Percentiles rank a stretch among this genome's conserved stretches.
phyloP scores from a whole-genome alignment of 2,797 vertebrate species.

The Steatocranus sp. region DNA sequence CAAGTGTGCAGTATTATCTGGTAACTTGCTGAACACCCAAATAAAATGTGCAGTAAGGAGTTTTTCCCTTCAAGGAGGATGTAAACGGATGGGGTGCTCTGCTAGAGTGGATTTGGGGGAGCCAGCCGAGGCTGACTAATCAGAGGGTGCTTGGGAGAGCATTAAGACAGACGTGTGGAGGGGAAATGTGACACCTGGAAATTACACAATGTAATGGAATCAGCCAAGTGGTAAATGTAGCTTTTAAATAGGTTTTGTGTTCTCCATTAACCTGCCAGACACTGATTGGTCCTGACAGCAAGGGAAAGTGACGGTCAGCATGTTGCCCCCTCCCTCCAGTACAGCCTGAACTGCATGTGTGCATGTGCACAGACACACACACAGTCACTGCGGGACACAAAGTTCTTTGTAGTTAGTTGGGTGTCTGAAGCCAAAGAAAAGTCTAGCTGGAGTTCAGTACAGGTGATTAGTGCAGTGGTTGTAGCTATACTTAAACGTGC shows the following conservation, averaged over 20 bases:
- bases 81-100: slow-evolving; percentile 62
- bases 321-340: slow-evolving; percentile 63
- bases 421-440: slow-evolving; percentile 45
- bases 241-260: slow-evolving; percentile 98
- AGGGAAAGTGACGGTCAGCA: slow-evolving; percentile 82
- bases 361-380: neutral
- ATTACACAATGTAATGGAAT: slow-evolving; percentile 96
- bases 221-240: slow-evolving; percentile 99
- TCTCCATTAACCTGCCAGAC: slow-evolving; percentile 92
- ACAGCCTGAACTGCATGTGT: neutral
- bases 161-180: slow-evolving; percentile 83
- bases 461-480: slow-evolving; percentile 28
- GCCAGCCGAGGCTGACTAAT: slow-evolving; percentile 77
- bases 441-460: slow-evolving; percentile 12
- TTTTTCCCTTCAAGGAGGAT: slow-evolving; percentile 64
- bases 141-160: slow-evolving; percentile 75
- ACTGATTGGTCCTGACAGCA: slow-evolving; percentile 89
- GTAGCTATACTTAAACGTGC: slow-evolving; percentile 21
- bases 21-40: slow-evolving; percentile 54
- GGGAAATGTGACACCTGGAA: slow-evolving; percentile 96
- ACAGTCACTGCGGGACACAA: slow-evolving; percentile 20
- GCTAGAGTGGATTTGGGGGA: slow-evolving; percentile 71
- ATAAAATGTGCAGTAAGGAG: slow-evolving; percentile 66
- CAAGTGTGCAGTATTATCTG: slow-evolving; percentile 34
- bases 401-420: slow-evolving; percentile 58